A percentile compares a stretch with the other conserved stretches of the same genome.
phyloP scores from a whole-genome alignment of 2,888 invertebrate genomes.

The Watsonalla cultraria region DNA sequence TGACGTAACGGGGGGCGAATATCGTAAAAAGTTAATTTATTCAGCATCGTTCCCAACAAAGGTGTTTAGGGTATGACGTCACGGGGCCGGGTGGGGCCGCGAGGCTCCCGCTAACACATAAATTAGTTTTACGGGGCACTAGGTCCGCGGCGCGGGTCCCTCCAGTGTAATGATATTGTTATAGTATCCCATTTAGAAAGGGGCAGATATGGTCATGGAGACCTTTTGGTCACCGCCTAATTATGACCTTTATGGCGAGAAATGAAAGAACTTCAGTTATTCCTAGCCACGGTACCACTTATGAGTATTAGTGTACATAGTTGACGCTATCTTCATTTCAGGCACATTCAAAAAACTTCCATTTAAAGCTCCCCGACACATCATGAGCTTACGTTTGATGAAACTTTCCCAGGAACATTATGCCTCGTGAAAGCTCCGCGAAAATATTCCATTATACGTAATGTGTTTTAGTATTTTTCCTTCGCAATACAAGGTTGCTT shows the following conservation, averaged over 20 bases:
- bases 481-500: neutral
- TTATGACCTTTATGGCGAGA: too few relatives aligned
- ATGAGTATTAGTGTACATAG: too few relatives aligned
- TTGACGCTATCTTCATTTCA: too few relatives aligned
- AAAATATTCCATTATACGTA: neutral
- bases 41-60: neutral
- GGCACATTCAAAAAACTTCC: too few relatives aligned
- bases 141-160: neutral
- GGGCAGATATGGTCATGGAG: too few relatives aligned
- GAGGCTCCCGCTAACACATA: neutral
- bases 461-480: neutral
- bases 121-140: neutral
- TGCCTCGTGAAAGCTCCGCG: neutral
- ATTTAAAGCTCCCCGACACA: too few relatives aligned
- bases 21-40: neutral
- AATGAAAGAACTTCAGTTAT: too few relatives aligned
- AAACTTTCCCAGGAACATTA: neutral
- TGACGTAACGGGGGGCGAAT: too few relatives aligned
- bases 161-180: too few relatives aligned
- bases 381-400: neutral
- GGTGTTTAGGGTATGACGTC: neutral
- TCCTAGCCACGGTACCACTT: too few relatives aligned
- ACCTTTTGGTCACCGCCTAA: too few relatives aligned
- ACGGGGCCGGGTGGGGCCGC: neutral
- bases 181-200: too few relatives aligned